Percentiles rank a stretch among this genome's conserved stretches.
These are phyloP conservation scores for Bombyx mandarina DNA, from an alignment of 1,140 invertebrate species.

Conservation along the genomic window DNA sequence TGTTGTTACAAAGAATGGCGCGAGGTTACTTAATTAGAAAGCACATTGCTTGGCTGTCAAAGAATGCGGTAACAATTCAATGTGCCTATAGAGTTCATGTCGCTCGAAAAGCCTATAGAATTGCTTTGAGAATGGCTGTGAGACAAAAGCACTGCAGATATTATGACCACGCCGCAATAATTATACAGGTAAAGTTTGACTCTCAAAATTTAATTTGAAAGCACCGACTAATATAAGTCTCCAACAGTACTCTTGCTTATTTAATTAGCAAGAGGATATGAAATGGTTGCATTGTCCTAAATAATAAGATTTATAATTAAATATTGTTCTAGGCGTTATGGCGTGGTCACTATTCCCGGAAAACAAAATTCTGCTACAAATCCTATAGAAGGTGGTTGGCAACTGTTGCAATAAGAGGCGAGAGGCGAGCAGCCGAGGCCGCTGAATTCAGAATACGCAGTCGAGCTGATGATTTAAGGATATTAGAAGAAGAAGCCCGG, in stretches of 20 bases:
- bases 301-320: neutral
- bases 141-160: constrained; percentile 39
- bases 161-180: constrained; percentile 39
- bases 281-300: neutral
- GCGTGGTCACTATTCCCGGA: constrained; percentile 55
- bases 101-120: constrained; percentile 40
- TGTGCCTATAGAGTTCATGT: constrained; percentile 48
- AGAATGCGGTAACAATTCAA: constrained; percentile 53
- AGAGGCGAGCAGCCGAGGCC: constrained; percentile 45
- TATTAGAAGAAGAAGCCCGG: constrained; percentile 56
- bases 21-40: constrained; percentile 53
- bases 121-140: constrained; percentile 39
- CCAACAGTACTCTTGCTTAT: too few relatives aligned
- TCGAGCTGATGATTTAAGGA: constrained; percentile 44
- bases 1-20: constrained; percentile 43
- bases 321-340: constrained; percentile 40
- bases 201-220: too few relatives aligned
- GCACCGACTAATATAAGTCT: too few relatives aligned
- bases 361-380: constrained; percentile 53
- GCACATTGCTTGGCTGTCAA: constrained; percentile 44
- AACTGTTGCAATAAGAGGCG: constrained; percentile 46
- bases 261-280: neutral
- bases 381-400: constrained; percentile 56
- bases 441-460: constrained; percentile 50
- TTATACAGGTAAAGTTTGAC: constrained; percentile 36